Base-by-base conservation (phyloP, 2,113 vertebrate species). In the Leptocoma aspasia region DNA sequence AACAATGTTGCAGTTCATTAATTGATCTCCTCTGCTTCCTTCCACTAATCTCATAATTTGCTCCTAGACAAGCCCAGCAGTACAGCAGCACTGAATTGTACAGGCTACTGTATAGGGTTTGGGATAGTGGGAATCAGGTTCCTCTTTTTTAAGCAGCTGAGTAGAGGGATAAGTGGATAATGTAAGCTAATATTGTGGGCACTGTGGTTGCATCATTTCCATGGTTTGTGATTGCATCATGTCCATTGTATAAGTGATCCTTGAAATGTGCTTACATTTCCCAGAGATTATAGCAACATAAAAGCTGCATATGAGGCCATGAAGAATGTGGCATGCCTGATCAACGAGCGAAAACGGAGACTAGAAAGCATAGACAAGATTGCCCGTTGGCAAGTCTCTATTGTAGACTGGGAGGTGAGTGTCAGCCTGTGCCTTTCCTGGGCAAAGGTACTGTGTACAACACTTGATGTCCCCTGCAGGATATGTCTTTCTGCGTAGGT, bases 241-340 rank as follows among this genome's bases (percentile, higher is more conserved):
- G 42, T 65, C 7, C 35, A 71, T 47, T 70, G 53, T 26, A 1
- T 76, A 65, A 75, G 30, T 57, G 41, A 17, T 57, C 54, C 88
- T 89, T 95, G 75, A 96, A 89, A 91, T 0, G 1, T 90, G 44
- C 68, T 86, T 94, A 9, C 30, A 9, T 96, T 94, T 95, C 97
- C 60, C 98, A 99, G 99, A 64, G 99, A 99, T 95, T 98, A 99
- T 86, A 95, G 75, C 70, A 97, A 98, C 21, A 98, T 99, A 93
- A 99, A 98, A 96, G 97, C 99, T 89, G 99, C 99, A 0, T 98
- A 99, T 4, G 98, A 99, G 84, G 98, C 99, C 39, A 99, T 99
- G 99, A 99, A 99, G 98, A 99, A 99, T 0, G 99, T 99, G 13
- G 99, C 99, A 3, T 99, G 99, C 95, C 96, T 99, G 84, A 99